These are phyloP conservation scores for Microtus montanus DNA, from an alignment of 2,113 vertebrate species.

Conservation along the genomic window DNA sequence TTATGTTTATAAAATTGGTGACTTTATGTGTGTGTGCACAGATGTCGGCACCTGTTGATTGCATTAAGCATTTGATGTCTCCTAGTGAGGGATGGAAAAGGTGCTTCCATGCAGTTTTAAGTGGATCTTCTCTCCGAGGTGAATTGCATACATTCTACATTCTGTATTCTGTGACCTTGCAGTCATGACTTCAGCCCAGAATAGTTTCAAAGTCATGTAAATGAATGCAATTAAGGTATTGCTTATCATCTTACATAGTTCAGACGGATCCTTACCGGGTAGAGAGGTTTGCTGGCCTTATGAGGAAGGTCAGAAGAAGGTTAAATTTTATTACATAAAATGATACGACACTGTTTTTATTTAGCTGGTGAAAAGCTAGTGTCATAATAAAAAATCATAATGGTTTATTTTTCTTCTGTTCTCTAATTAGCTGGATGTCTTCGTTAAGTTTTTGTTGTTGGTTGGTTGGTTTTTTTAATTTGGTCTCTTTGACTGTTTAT, in stretches of 20 bases:
- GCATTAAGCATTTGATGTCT: conserved; percentile 47
- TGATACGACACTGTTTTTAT: conserved; percentile 84
- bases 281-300: conserved; percentile 89
- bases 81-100: background rate
- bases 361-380: conserved; percentile 82
- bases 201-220: conserved; percentile 91
- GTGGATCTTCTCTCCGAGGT: conserved; percentile 58
- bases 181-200: conserved; percentile 88
- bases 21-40: background rate
- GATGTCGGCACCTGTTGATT: conserved; percentile 53
- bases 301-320: conserved; percentile 89
- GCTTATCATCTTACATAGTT: conserved; percentile 90
- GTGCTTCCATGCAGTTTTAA: background rate
- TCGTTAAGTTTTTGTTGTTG: conserved; percentile 62
- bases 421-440: conserved; percentile 61
- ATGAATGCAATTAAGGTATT: conserved; percentile 92
- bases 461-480: background rate
- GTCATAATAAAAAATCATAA: conserved; percentile 82
- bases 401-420: conserved; percentile 45
- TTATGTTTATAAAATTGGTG: background rate
- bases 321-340: conserved; percentile 85
- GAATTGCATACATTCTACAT: conserved; percentile 80
- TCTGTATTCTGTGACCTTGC: conserved; percentile 88
- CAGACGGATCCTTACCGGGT: conserved; percentile 88
- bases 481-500: background rate